Evolutionary conservation across 2,113 vertebrate species (phyloP).

Genomic region (Raja brachyura): DNA sequence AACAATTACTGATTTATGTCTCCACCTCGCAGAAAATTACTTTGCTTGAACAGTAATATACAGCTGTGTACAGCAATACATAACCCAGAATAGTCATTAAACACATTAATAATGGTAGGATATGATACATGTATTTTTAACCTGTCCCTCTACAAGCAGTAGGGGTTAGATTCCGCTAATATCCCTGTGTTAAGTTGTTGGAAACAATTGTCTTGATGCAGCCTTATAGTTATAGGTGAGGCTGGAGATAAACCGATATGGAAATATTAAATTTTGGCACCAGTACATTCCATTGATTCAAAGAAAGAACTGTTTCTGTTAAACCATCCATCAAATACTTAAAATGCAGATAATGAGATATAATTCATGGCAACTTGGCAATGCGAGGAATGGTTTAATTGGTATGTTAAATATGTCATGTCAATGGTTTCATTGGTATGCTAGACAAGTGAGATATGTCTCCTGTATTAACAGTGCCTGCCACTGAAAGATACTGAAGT

Average conservation of each 20-base stretch:
- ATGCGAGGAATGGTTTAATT: not conserved
- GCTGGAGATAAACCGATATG: not conserved
- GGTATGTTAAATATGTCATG: not conserved
- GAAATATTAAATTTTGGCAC: not conserved
- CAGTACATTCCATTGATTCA: not conserved
- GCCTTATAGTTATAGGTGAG: not conserved
- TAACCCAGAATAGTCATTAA: no score
- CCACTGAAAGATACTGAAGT: not conserved
- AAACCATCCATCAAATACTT: slow-evolving; percentile 5
- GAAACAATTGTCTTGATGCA: not conserved
- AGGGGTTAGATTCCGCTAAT: no score
- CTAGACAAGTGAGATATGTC: not conserved
- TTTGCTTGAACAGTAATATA: no score
- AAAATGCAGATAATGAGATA: not conserved
- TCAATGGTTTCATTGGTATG: not conserved
- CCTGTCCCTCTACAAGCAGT: no score
- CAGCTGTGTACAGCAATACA: no score
- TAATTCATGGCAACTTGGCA: not conserved
- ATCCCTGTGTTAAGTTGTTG: not conserved
- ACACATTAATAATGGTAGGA: no score
- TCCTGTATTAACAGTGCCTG: not conserved
- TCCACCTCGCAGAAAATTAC: not conserved
- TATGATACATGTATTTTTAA: no score
- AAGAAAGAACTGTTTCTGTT: not conserved
- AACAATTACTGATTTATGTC: not conserved